Evolutionary conservation across 2,888 invertebrate genomes (phyloP).

Genomic region (Mactromeris polynyma): DNA sequence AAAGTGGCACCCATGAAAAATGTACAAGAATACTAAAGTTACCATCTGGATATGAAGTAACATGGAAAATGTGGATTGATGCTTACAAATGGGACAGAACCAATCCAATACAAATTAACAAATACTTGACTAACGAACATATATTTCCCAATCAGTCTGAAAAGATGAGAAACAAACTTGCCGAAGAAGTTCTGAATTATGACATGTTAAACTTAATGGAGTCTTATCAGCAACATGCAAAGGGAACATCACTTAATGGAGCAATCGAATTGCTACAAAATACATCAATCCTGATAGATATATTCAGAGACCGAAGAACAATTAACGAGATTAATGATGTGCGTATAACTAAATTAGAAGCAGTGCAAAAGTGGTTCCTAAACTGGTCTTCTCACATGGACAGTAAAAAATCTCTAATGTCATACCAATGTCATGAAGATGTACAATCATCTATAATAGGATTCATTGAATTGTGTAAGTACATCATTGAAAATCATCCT

Average conservation of each 20-base stretch:
- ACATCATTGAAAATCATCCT: conserved; percentile 6
- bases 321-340: conserved; percentile 25
- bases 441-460: conserved; percentile 53
- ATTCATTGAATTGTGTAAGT: conserved; percentile 37
- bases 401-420: conserved; percentile 19
- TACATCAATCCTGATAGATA: conserved; percentile 43
- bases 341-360: background rate
- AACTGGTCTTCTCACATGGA: conserved; percentile 25
- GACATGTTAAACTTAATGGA: conserved; percentile 68
- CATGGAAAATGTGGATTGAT: background rate
- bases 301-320: conserved; percentile 50
- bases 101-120: background rate
- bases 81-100: background rate
- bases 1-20: conserved; percentile 40
- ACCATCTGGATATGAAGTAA: conserved; percentile 11
- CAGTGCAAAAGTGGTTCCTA: conserved; percentile 36
- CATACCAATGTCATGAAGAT: conserved; percentile 37
- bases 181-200: conserved; percentile 63
- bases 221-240: conserved; percentile 41
- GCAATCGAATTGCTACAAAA: conserved; percentile 47
- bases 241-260: conserved; percentile 57
- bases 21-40: conserved; percentile 36
- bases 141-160: conserved; percentile 39
- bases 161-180: conserved; percentile 68
- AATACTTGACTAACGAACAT: background rate